Base-by-base conservation (phyloP, 2,797 vertebrate species). In the Micropoecilia bifurca region DNA sequence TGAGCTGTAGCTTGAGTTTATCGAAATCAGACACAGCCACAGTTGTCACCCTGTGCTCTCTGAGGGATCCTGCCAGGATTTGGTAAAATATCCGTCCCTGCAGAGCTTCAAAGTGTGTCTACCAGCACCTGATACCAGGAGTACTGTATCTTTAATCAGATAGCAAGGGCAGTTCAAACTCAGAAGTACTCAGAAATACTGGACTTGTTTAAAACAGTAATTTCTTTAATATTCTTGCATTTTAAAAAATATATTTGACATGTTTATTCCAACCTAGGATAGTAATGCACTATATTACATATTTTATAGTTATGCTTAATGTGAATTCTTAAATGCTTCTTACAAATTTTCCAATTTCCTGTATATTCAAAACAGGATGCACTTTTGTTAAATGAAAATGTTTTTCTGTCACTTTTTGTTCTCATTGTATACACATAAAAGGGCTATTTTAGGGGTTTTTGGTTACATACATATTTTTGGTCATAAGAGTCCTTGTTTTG, bases 21-120 rank as follows among this genome's bases (percentile, higher is more conserved):
- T 81, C 74, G 82, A 86, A 89, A 83, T n/a, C 78, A 86, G 77
- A 78, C 78, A 69, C 59, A 45, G 47, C 76, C 76, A 79, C 73
- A 46, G 39, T 53, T 57, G 79, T 55, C 85, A 77, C 79, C 55
- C 80, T 36, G 9, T 2, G 47, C 72, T 81, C 71, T 47, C 68
- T 13, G 66, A 45, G 80, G 74, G 78, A 80, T 13, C 33, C 47
- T 39, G 72, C 36, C 22, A 43, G 41, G 39, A 43, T 69, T 12
- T 45, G 33, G 20, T 45, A 61, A 80, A 77, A 81, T 83, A 78
- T 75, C 33, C 41, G 28, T 13, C 33, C 16, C 82, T 28, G 80
- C 85, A 83, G 80, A 80, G 77, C 83, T 41, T 69, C 13, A 28
- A 28, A 76, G 18, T 30, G 41, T 61, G n/a, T 61, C 74, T 13